Evolutionary conservation across 2,797 vertebrate genomes (phyloP), one percentile per base, ranked within the genome.

Genomic region (Gouania willdenowi): DNA sequence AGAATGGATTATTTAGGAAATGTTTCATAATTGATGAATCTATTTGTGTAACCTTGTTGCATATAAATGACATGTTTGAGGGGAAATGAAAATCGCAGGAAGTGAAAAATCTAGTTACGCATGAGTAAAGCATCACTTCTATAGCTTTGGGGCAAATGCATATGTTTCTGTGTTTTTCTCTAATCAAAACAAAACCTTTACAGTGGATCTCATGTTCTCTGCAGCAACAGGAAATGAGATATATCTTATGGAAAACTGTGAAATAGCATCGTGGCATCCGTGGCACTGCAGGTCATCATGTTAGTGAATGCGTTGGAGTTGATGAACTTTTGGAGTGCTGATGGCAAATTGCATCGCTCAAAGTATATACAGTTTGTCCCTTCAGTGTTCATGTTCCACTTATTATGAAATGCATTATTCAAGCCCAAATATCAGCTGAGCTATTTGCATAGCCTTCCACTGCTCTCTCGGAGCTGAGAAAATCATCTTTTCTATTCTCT

Each of bases 371-470:
- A 61, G 41, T 42, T 76, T 46, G 44, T 61, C 59, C 47, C 65
- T 54, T 30, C 50, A 35, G 67, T 70, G 49, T 66, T 75, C 52
- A 36, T 54, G 57, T 71, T 72, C 33, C 41, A 57, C 40, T 52
- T 72, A 81, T 80, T 80, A 81, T 66, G 26, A 76, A 77, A 80
- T 75, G 45, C 68, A 78, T 82, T 77, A 79, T 81, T 86, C 64
- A 69, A 22, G 33, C 53, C 53, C 38, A 63, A 56, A 66, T 65
- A 80, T 57, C 34, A 38, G 40, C 33, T 31, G 38, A 71, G 51
- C 62, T 64, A 75, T 85, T 85, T 78, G 61, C 64, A 59, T 52
- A 62, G 30, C 48, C 59, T 69, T 65, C 35, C 51, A 62, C 41
- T 52, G 67, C 68, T 53, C 22, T 58, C 41, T 41, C 51, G 3